Evolutionary conservation across 2,797 vertebrate genomes (phyloP), one percentile per base, ranked within the genome.

Genomic region (Periophthalmus magnuspinnatus): DNA sequence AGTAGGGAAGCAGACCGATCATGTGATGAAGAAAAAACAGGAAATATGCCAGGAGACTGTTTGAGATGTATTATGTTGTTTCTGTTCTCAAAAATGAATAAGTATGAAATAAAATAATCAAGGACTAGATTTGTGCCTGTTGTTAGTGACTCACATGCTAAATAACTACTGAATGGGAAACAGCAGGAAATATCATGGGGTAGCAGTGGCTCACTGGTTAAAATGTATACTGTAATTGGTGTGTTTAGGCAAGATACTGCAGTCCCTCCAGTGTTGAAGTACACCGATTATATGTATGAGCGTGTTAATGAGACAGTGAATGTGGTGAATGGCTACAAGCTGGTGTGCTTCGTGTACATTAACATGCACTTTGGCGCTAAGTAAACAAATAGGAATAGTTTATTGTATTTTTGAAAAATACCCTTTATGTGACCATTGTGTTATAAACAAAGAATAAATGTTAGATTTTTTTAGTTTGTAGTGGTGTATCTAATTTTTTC

Each of bases 1-100:
- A 78, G 74, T 78, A 74, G 67, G 82, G 69, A 84, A 70, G 75
- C 67, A 79, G 73, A 69, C 60, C 38, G 65, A 61, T 77, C 57
- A 80, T 21, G 45, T 68, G 56, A 72, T 71, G 67, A 70, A 72
- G 55, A 57, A 81, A 86, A 81, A 86, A 69, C 50, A 21, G 54
- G 61, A 70, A 32, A 41, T 0, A 0, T n/a, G 71, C 67, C 54
- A 54, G 16, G 4, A 70, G n/a, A 36, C 71, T 76, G 38, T 61
- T 1, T 70, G 65, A 57, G 38, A 72, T 54, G 79, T 7, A 70
- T 62, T 38, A 70, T 67, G 47, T 67, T 62, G 21, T 47, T 66
- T 24, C 70, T 34, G 61, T 64, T 52, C 33, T 22, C 13, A 58
- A 58, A 54, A 55, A 58, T 5, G 61, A 76, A 59, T 5, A 0